Evolutionary conservation across 2,113 vertebrate species (phyloP), one percentile per base, ranked within the genome.

Genomic region (Semicossyphus pulcher): DNA sequence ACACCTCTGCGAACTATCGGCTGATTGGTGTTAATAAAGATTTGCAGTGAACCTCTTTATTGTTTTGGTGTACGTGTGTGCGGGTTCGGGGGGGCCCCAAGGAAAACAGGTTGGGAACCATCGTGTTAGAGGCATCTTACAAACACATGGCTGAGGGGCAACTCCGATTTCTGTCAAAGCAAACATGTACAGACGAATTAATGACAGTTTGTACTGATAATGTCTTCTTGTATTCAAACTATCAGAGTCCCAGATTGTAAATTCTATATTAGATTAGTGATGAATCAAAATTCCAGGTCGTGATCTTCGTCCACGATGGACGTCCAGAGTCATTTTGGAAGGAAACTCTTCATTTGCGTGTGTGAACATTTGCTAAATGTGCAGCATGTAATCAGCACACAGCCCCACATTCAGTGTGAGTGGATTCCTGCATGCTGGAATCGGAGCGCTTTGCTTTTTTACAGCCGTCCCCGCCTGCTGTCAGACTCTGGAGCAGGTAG

Each of bases 401-500:
- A 31, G 56, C 37, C 48, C 70, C 68, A 45, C 32, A 66, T 73
- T 69, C 66, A 48, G 67, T 15, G n/a, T 0, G 44, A 52, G 59
- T 25, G 60, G 69, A 72, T 76, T 76, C 86, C 78, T 67, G 79
- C 73, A 71, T 67, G 61, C 48, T 53, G 6, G 61, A 64, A 67
- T 63, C 75, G 23, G 9, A 60, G 42, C 39, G 61, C 72, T 63
- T 52, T 41, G 48, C 23, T 51, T 58, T 64, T 82, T 86, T 72
- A 81, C 83, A 70, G 66, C 83, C 76, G 21, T 68, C 74, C 71
- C 60, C 61, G 49, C 75, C 83, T 72, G 86, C 87, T 83, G 80
- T 95, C 95, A 93, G 91, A 93, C 93, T 93, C 89, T 86, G 92
- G 93, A 96, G 96, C 97, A 99, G 97, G 97, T 99, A 98, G 94